These are phyloP conservation scores for Caenorhabditis japonica DNA, from an alignment of 2,888 invertebrate species.

Conservation along the genomic window DNA sequence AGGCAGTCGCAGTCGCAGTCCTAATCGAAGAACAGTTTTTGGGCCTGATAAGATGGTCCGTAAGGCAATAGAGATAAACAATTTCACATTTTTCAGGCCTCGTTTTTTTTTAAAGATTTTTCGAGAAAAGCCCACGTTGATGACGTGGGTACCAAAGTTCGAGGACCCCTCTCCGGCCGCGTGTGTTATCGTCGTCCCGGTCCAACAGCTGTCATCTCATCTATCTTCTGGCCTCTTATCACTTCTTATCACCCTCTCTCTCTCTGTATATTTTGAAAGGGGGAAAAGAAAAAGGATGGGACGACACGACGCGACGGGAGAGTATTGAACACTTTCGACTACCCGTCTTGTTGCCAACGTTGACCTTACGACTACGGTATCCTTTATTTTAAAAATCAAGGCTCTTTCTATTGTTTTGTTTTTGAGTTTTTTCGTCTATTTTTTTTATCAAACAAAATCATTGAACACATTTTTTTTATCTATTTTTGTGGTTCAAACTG, in stretches of 20 bases:
- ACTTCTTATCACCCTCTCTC: constrained; percentile 4
- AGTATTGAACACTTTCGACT: constrained; percentile 29
- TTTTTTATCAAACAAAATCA: constrained; percentile 17
- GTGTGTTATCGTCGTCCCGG: constrained; percentile 10
- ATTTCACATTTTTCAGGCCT: too few species aligned
- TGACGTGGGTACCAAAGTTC: constrained; percentile 14
- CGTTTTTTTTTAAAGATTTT: too few species aligned
- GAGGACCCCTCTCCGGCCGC: background rate
- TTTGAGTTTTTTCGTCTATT: constrained; percentile 2
- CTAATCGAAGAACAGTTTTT: too few species aligned
- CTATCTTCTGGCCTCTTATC: too few species aligned
- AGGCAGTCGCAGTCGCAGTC: too few species aligned
- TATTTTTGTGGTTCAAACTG: background rate
- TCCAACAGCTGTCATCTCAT: constrained; percentile 2
- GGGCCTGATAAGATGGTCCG: too few species aligned
- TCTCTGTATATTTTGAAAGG: too few species aligned
- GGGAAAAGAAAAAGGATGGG: too few species aligned
- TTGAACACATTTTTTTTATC: constrained; percentile 15
- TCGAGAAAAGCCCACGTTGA: background rate
- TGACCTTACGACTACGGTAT: constrained; percentile 4
- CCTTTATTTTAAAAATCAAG: constrained; percentile 6
- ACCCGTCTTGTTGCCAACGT: background rate
- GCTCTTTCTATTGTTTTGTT: background rate
- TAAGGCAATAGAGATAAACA: too few species aligned
- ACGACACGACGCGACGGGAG: constrained; percentile 1